Conservation (phyloP, 2,113 vertebrate species). For the Acinonyx jubatus region DNA sequence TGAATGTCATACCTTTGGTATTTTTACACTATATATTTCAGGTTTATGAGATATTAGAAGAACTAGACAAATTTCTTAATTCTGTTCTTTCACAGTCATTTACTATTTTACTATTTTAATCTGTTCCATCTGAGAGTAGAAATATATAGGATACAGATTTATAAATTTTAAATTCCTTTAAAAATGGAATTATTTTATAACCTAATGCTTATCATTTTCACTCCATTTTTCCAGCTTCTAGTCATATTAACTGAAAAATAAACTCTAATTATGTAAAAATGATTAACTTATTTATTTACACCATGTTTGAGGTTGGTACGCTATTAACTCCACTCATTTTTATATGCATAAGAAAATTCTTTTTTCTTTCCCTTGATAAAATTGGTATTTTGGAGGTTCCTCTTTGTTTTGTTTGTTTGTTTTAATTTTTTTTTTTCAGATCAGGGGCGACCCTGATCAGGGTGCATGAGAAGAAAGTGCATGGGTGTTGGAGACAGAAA, state of each 20-base stretch:
- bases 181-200: not conserved
- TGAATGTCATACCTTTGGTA: not conserved
- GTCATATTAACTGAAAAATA: not conserved
- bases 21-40: not conserved
- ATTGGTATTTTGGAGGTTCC: not conserved
- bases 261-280: not conserved
- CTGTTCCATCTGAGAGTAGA: not conserved
- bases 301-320: not conserved
- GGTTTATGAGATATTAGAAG: not conserved
- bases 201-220: not conserved
- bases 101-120: not conserved
- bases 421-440: not conserved
- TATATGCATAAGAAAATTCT: not conserved
- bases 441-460: not conserved
- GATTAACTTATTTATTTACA: not conserved
- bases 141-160: not conserved
- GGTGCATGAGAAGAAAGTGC: not conserved
- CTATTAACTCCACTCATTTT: not conserved
- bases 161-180: not conserved
- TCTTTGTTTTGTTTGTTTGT: not conserved
- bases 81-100: not conserved
- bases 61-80: not conserved
- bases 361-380: not conserved
- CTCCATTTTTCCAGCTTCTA: not conserved
- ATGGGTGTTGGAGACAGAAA: not conserved